A percentile compares a stretch with the other conserved stretches of the same genome.
Conservation (phyloP, 37 sponge, comb jelly and placozoan species). For the Haliclona indistincta region DNA sequence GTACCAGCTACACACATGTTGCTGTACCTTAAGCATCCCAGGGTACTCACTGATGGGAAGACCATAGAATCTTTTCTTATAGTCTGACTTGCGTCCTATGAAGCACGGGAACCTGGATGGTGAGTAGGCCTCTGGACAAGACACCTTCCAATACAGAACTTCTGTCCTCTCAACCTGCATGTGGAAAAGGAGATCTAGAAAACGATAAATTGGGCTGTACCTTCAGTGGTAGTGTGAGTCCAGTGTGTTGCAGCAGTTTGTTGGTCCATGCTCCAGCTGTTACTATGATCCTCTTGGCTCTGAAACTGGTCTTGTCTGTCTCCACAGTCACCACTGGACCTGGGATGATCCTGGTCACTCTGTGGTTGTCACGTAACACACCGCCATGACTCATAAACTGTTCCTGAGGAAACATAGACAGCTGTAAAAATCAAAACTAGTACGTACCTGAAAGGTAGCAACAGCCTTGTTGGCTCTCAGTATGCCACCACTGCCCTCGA, state of each 20-base stretch:
- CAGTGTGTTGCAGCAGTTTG: conserved; percentile 35
- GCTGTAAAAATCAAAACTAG: no score
- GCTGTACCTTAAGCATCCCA: neutral
- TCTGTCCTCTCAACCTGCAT: conserved; percentile 46
- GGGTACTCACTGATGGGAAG: conserved; percentile 1
- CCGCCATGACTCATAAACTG: conserved; percentile 44
- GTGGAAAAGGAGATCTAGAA: neutral
- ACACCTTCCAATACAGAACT: conserved; percentile 62
- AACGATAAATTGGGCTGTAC: conserved; percentile 27
- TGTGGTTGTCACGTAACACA: conserved; percentile 47
- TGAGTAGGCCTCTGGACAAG: conserved; percentile 31
- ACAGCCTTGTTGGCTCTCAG: conserved; percentile 65
- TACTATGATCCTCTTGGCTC: conserved; percentile 57
- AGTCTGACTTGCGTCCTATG: no score
- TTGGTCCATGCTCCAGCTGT: conserved; percentile 82
- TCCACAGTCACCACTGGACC: conserved; percentile 35
- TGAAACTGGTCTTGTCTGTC: conserved; percentile 52
- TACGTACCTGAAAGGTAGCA: conserved; percentile 46
- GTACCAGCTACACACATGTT: no score
- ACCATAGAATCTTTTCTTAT: neutral
- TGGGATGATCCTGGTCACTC: conserved; percentile 53
- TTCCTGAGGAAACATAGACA: no score
- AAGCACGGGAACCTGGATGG: neutral
- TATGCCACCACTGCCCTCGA: conserved; percentile 30
- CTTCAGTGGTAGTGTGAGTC: conserved; percentile 62